Base-by-base conservation (phyloP, 1,140 invertebrate species). In the Frieseomelitta varia region DNA sequence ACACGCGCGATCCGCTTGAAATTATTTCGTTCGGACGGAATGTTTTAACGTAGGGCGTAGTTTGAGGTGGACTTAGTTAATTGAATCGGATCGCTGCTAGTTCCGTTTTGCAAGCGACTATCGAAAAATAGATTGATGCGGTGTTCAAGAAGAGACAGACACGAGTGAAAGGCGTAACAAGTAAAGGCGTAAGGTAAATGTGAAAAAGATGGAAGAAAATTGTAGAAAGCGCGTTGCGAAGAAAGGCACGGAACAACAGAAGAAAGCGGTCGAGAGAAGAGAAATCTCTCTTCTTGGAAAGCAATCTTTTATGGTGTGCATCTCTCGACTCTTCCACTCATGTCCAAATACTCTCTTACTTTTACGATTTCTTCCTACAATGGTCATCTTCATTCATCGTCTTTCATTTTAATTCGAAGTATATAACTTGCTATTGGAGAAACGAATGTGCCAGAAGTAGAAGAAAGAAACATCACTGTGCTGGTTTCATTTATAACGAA, bases 201-300 rank as follows among this genome's bases (percentile, higher is more conserved):
- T 47, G 56, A 75, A 77, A 63, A 27, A 47, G 27, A 21, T n/a
- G 56, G 30, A 19, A 55, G 63, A 27, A 24, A 27, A 47, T 4
- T 21, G 56, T 12, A 77, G 75, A 77, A 63, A 77, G 75, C 39
- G 39, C 3, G 17, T 39, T 27, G 24, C 12, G 21, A 65, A 58
- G 63, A 34, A n/a, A 51, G 63, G 27, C 27, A 24, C 47, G 34
- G 47, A 72, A 56, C 56, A 83, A 24, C 27, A 56, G 71, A 75
- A 68, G 67, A 58, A 53, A 56, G 56, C 39, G 39, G n/a, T 55
- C n/a, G 55, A 83, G 81, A 85, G 85, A 87, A 85, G 85, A 88
- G 87, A 81, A 79, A 85, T 47, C 47, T 71, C 69, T 69, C 67
- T 79, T 79, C 27, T 19, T 15, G 78, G 77, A 85, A 80, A 85